A percentile compares a stretch with the other conserved stretches of the same genome.
Conservation (phyloP, 1,140 invertebrate species). For the Mamestra configurata region DNA sequence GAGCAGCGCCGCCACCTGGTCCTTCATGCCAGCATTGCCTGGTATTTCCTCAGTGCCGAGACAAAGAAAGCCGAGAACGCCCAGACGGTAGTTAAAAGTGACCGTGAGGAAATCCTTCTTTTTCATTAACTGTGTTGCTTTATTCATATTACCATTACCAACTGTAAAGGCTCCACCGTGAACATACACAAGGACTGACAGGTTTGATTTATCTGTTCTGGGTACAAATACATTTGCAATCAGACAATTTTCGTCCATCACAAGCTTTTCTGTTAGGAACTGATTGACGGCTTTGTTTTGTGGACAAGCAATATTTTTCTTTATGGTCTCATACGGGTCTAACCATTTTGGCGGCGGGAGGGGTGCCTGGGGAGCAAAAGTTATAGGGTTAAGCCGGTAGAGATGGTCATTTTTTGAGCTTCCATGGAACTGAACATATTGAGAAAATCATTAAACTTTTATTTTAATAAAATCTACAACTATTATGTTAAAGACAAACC, state of each 20-base stretch:
- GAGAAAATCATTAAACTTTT: too few species aligned
- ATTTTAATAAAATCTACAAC: too few species aligned
- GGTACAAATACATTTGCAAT: slow-evolving; percentile 65
- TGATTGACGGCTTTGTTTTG: slow-evolving; percentile 50
- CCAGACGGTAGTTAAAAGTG: slow-evolving; percentile 70
- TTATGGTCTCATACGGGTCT: slow-evolving; percentile 60
- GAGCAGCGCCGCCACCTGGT: slow-evolving; percentile 67
- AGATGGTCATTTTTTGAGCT: too few species aligned
- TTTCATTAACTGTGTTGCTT: slow-evolving; percentile 58
- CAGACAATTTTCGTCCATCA: slow-evolving; percentile 65
- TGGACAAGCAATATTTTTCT: slow-evolving; percentile 65
- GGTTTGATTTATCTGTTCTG: slow-evolving; percentile 60
- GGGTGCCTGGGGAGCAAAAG: slow-evolving; percentile 44
- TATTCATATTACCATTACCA: slow-evolving; percentile 55
- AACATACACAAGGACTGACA: slow-evolving; percentile 69
- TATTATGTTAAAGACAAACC: too few species aligned
- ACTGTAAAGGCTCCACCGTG: slow-evolving; percentile 68
- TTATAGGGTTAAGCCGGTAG: too few species aligned
- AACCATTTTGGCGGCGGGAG: slow-evolving; percentile 64
- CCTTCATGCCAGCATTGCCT: slow-evolving; percentile 77
- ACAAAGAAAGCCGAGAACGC: slow-evolving; percentile 69
- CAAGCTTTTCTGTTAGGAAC: slow-evolving; percentile 1
- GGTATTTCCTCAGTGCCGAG: slow-evolving; percentile 70
- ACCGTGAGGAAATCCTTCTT: slow-evolving; percentile 63
- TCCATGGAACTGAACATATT: too few species aligned